Evolutionary conservation across 2,113 vertebrate species (phyloP).

Genomic region (Lophotis ruficrista): DNA sequence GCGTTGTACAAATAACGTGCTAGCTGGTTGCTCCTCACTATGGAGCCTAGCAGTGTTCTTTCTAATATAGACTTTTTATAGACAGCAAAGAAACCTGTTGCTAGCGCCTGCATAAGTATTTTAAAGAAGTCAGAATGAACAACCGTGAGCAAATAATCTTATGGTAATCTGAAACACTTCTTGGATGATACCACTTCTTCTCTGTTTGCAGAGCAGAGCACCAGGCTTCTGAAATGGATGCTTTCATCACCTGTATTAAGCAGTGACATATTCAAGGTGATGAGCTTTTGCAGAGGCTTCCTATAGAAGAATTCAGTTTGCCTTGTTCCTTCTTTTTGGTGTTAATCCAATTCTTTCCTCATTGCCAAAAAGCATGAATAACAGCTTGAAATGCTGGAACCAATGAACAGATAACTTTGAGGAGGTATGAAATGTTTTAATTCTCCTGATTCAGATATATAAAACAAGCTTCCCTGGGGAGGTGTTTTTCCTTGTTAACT

Average conservation of each 20-base stretch:
- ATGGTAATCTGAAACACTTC: background rate
- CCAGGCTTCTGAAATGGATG: background rate
- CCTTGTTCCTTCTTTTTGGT: background rate
- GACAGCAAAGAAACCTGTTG: background rate
- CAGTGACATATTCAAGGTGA: background rate
- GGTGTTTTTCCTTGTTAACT: conserved; percentile 33
- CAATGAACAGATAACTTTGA: background rate
- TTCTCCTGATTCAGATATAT: conserved; percentile 9
- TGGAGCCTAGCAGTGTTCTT: background rate
- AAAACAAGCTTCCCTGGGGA: background rate
- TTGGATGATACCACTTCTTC: background rate
- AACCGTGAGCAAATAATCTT: background rate
- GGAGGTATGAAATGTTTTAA: conserved; percentile 2
- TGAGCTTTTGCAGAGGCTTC: background rate
- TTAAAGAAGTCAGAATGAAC: background rate
- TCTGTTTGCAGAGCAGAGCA: background rate
- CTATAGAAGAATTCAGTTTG: background rate
- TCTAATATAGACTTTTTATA: background rate
- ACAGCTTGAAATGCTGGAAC: background rate
- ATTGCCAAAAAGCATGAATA: background rate
- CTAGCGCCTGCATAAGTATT: background rate
- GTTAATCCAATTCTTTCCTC: background rate
- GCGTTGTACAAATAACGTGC: fast-evolving
- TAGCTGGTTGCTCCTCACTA: background rate
- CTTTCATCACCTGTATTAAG: background rate